These are phyloP conservation scores for Drosophila yakuba DNA, from an alignment of 1,140 invertebrate species.

Conservation along the genomic window DNA sequence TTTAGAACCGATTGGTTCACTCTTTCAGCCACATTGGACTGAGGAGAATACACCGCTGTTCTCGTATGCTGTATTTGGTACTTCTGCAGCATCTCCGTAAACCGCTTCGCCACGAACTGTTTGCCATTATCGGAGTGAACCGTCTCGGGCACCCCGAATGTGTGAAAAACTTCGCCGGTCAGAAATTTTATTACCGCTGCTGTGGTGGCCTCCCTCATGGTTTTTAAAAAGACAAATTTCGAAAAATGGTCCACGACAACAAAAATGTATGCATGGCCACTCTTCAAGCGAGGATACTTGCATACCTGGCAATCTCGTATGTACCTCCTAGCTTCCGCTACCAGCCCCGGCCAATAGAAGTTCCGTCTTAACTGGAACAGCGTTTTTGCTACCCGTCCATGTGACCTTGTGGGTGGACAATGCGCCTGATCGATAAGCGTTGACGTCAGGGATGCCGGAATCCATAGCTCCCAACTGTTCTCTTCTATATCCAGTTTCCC, in stretches of 20 bases:
- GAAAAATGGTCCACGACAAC: not conserved
- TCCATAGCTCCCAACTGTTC: conserved; percentile 12
- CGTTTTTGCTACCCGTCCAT: not conserved
- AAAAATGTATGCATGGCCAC: conserved; percentile 9
- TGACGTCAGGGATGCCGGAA: not conserved
- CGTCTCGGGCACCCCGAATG: too few species aligned
- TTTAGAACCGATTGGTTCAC: too few species aligned
- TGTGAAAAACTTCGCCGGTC: too few species aligned
- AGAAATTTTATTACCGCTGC: too few species aligned
- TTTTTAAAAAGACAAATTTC: not conserved
- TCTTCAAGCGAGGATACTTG: not conserved
- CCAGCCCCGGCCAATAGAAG: conserved; percentile 16
- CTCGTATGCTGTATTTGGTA: too few species aligned
- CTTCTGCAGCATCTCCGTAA: too few species aligned
- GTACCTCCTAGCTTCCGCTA: not conserved
- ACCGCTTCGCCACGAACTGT: too few species aligned
- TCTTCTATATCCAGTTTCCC: not conserved
- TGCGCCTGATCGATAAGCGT: not conserved
- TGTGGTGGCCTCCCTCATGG: too few species aligned
- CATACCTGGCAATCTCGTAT: too few species aligned
- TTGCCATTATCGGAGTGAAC: too few species aligned
- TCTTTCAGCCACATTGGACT: too few species aligned
- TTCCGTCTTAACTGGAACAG: not conserved
- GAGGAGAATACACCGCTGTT: too few species aligned
- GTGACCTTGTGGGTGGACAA: not conserved